These are phyloP conservation scores for Philopotamus ludificatus DNA, from an alignment of 1,140 invertebrate genomes.

Conservation along the genomic window DNA sequence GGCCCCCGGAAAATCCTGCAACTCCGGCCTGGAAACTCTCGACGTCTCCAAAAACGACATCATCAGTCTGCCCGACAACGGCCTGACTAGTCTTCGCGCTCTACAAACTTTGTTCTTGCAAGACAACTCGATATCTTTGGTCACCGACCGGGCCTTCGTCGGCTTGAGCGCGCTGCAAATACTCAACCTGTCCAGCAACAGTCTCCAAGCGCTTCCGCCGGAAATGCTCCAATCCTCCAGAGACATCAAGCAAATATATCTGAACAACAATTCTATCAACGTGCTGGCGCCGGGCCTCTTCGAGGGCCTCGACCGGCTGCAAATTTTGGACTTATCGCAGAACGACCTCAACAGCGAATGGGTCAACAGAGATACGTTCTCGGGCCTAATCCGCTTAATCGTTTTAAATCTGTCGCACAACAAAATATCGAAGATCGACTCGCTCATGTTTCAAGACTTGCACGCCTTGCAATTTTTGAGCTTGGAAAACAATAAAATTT, in stretches of 20 bases:
- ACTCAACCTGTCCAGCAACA: conserved; percentile 77
- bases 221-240: conserved; percentile 72
- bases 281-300: conserved; percentile 76
- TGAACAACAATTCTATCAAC: conserved; percentile 79
- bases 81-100: conserved; percentile 67
- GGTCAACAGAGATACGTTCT: conserved; percentile 79
- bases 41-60: conserved; percentile 77
- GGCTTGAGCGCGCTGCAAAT: conserved; percentile 67
- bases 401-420: conserved; percentile 78
- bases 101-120: conserved; percentile 68
- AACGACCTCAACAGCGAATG: conserved; percentile 78
- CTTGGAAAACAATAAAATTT: conserved; percentile 74
- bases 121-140: conserved; percentile 71
- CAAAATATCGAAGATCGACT: conserved; percentile 69
- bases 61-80: conserved; percentile 66
- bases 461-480: conserved; percentile 75
- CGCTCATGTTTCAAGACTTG: conserved; percentile 72
- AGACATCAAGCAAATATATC: conserved; percentile 71
- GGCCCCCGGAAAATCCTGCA: conserved; percentile 62
- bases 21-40: conserved; percentile 65
- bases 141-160: conserved; percentile 72
- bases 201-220: conserved; percentile 71
- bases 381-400: conserved; percentile 69
- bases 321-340: conserved; percentile 73
- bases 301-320: conserved; percentile 73